These are phyloP conservation scores for Cochlearius cochlearius DNA, from an alignment of 2,113 vertebrate genomes.

Conservation along the genomic window DNA sequence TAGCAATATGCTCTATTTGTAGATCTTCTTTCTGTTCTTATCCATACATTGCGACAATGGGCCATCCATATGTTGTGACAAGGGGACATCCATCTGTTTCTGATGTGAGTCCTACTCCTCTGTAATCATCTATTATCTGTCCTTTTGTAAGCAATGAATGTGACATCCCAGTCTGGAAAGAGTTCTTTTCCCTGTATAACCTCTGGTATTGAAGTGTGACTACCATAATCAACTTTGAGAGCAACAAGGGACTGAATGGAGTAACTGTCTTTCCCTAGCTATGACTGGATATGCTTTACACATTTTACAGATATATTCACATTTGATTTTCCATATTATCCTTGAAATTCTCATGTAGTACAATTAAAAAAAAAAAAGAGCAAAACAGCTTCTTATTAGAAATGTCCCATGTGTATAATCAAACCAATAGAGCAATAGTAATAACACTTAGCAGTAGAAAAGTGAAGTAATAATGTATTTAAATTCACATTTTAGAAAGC, in stretches of 20 bases:
- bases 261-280: neutral
- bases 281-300: neutral
- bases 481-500: neutral
- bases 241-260: neutral
- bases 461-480: neutral
- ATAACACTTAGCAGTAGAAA: neutral
- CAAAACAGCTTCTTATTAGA: neutral
- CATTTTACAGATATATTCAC: neutral
- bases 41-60: neutral
- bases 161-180: neutral
- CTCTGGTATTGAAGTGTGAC: neutral
- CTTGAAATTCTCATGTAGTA: neutral
- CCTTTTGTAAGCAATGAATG: neutral
- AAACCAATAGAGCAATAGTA: neutral
- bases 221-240: neutral
- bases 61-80: neutral
- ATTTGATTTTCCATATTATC: neutral
- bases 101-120: neutral
- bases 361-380: neutral
- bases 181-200: neutral
- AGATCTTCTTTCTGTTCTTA: neutral
- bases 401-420: neutral
- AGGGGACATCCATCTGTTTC: neutral
- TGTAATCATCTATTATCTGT: neutral
- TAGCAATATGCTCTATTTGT: neutral